A percentile compares a stretch with the other conserved stretches of the same genome.
These are phyloP conservation scores for Eristalis tenax DNA, from an alignment of 2,888 invertebrate species.

Conservation along the genomic window DNA sequence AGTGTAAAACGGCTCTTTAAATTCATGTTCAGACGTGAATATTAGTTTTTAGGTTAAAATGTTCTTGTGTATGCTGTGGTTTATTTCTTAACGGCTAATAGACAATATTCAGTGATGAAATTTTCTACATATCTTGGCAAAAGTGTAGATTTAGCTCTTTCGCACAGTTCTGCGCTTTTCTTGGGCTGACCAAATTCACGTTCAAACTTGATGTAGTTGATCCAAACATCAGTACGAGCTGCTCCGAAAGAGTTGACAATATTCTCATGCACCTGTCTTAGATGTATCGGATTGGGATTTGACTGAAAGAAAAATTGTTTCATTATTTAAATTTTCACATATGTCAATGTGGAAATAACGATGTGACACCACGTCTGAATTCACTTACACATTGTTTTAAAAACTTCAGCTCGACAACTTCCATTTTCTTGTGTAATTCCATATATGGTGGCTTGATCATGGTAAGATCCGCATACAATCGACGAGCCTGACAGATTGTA, in stretches of 20 bases:
- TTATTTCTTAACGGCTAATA: conserved; percentile 61
- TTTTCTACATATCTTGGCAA: conserved; percentile 77
- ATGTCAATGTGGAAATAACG: background rate
- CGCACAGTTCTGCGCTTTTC: conserved; percentile 83
- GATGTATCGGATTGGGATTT: conserved; percentile 81
- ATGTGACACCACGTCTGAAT: too few relatives aligned
- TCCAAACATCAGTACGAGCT: conserved; percentile 86
- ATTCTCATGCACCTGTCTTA: conserved; percentile 85
- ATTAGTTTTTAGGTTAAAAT: background rate
- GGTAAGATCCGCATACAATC: conserved; percentile 84
- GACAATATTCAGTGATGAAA: conserved; percentile 74
- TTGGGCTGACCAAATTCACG: conserved; percentile 84
- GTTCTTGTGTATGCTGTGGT: background rate
- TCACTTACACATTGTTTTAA: background rate
- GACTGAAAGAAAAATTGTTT: conserved; percentile 74
- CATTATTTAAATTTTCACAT: background rate
- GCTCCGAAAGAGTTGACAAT: conserved; percentile 86
- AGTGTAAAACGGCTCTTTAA: background rate
- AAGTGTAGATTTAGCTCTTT: conserved; percentile 85
- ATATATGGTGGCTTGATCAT: conserved; percentile 84
- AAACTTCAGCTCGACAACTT: conserved; percentile 79
- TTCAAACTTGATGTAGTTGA: conserved; percentile 88
- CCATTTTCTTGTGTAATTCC: conserved; percentile 85
- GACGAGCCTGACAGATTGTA: conserved; percentile 82
- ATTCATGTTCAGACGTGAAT: background rate